Percentiles rank a stretch among this genome's conserved stretches.
phyloP scores from a whole-genome alignment of 2,888 invertebrate species.

The Ctena decussata region DNA sequence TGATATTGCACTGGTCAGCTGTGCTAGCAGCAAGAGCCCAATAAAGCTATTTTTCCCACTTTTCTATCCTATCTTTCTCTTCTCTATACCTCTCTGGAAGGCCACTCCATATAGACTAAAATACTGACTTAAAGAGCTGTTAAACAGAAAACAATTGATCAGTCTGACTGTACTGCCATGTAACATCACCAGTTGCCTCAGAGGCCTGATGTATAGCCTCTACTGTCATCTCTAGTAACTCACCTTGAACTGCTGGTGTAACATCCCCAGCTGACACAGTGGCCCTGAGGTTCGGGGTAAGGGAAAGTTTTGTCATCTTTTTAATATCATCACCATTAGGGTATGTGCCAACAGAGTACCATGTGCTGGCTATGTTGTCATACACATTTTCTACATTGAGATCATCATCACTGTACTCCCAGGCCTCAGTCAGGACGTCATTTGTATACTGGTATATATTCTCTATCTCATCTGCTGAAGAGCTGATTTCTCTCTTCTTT shows the following conservation, averaged over 20 bases:
- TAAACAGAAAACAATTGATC: no score
- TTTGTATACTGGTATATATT: slow-evolving; percentile 1
- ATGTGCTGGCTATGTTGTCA: slow-evolving; percentile 23
- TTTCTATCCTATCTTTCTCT: no score
- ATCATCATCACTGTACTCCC: slow-evolving; percentile 28
- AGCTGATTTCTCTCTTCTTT: not conserved
- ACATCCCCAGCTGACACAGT: slow-evolving; percentile 23
- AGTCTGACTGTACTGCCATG: no score
- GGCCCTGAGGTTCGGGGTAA: not conserved
- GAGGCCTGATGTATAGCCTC: no score
- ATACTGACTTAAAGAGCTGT: no score
- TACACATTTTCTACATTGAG: not conserved
- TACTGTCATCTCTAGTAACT: no score
- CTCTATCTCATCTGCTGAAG: not conserved
- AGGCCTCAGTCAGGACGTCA: not conserved
- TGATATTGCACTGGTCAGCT: no score
- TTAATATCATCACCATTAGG: slow-evolving; percentile 18
- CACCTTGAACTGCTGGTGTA: slow-evolving; percentile 17
- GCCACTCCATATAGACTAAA: no score
- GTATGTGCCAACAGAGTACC: slow-evolving; percentile 33
- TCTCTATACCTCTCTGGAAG: no score
- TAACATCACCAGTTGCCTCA: no score
- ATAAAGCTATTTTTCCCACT: no score
- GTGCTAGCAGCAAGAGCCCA: no score
- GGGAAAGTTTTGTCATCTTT: not conserved